Evolutionary conservation across 1,140 invertebrate genomes (phyloP).

Genomic region (Centruroides sculpturatus): DNA sequence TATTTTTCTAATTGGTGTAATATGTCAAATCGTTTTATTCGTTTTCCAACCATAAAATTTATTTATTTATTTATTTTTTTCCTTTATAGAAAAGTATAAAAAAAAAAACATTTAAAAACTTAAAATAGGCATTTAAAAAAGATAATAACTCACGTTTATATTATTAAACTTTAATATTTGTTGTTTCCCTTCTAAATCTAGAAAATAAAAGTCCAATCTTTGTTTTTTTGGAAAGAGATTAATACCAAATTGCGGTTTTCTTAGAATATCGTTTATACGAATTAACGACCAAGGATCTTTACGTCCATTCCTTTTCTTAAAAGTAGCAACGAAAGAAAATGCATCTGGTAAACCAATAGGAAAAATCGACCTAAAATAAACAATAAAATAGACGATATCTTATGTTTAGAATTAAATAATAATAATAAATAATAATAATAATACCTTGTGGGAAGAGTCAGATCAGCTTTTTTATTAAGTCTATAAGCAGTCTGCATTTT

Average conservation of each 20-base stretch:
- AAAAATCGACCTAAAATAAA: slow-evolving; percentile 41
- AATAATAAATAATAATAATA: background rate
- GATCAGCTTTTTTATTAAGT: slow-evolving; percentile 49
- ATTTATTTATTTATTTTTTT: too few species aligned
- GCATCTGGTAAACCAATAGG: slow-evolving; percentile 50
- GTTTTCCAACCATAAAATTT: too few species aligned
- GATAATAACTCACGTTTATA: slow-evolving; percentile 32
- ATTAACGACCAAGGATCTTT: slow-evolving; percentile 53
- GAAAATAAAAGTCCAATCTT: slow-evolving; percentile 45
- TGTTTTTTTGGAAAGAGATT: slow-evolving; percentile 46
- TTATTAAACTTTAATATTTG: slow-evolving; percentile 44
- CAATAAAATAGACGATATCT: too few species aligned
- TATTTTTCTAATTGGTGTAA: too few species aligned
- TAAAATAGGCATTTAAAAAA: too few species aligned
- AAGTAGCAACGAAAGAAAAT: slow-evolving; percentile 53
- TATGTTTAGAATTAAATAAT: too few species aligned
- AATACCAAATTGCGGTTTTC: slow-evolving; percentile 47
- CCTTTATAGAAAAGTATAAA: too few species aligned
- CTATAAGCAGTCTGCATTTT: slow-evolving; percentile 59
- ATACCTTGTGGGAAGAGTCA: slow-evolving; percentile 51
- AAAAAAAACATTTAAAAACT: too few species aligned
- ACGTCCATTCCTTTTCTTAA: slow-evolving; percentile 41
- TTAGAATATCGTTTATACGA: slow-evolving; percentile 41
- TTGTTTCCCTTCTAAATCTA: slow-evolving; percentile 39
- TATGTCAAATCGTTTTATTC: too few species aligned